These are phyloP conservation scores for Cephus rjabovi DNA, from an alignment of 2,888 invertebrate genomes.

Conservation along the genomic window DNA sequence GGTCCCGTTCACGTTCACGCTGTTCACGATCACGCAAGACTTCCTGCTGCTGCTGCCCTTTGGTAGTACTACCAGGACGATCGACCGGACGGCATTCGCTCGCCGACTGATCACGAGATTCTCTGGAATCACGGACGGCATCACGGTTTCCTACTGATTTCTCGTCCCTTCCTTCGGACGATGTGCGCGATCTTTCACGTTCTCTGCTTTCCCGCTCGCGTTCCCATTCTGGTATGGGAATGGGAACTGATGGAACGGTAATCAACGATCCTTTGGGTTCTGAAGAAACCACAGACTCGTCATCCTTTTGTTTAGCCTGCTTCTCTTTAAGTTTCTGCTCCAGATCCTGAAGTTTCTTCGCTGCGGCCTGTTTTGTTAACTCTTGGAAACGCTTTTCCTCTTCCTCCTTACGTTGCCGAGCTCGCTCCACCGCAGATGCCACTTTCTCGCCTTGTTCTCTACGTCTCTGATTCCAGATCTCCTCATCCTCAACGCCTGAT, in stretches of 20 bases:
- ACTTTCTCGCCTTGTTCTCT: slow-evolving; percentile 78
- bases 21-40: slow-evolving; percentile 24
- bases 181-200: slow-evolving; percentile 62
- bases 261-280: slow-evolving; percentile 66
- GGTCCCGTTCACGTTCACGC: slow-evolving; percentile 26
- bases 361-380: slow-evolving; percentile 72
- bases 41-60: slow-evolving; percentile 31
- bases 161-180: slow-evolving; percentile 58
- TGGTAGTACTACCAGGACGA: slow-evolving; percentile 37
- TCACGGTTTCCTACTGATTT: slow-evolving; percentile 29
- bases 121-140: slow-evolving; percentile 27
- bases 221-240: slow-evolving; percentile 71
- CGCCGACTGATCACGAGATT: slow-evolving; percentile 24
- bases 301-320: slow-evolving; percentile 68
- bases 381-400: slow-evolving; percentile 84
- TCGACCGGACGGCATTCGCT: slow-evolving; percentile 37
- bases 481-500: slow-evolving; percentile 70
- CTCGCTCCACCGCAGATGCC: slow-evolving; percentile 83
- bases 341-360: slow-evolving; percentile 76
- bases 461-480: slow-evolving; percentile 79
- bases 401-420: slow-evolving; percentile 87
- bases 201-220: slow-evolving; percentile 66
- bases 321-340: slow-evolving; percentile 76
- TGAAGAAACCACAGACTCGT: slow-evolving; percentile 50
- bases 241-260: slow-evolving; percentile 65